Percentiles rank a stretch among this genome's conserved stretches.
These are phyloP conservation scores for Hapalemur alaotrensis DNA, from an alignment of 2,797 vertebrate genomes.

Conservation along the genomic window DNA sequence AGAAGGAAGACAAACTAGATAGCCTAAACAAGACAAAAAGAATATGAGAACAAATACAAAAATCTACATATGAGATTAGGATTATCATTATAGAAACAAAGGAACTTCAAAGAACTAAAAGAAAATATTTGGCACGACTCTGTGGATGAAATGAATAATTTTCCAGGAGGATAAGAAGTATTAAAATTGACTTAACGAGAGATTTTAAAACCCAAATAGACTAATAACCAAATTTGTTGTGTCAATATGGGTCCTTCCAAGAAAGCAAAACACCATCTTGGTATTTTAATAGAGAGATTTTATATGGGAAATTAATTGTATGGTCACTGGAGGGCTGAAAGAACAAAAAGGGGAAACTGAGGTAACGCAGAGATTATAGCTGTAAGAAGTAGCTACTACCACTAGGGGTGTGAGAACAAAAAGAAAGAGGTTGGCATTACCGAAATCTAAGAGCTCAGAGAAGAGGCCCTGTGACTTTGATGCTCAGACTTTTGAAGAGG, in stretches of 20 bases:
- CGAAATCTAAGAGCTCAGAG: background rate
- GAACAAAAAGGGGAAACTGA: background rate
- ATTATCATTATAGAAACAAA: background rate
- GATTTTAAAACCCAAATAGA: background rate
- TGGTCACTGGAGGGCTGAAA: background rate
- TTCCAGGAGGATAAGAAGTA: background rate
- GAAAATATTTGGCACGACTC: background rate
- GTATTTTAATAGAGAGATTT: background rate
- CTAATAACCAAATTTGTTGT: background rate
- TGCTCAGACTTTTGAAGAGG: background rate
- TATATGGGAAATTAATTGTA: background rate
- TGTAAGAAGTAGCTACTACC: background rate
- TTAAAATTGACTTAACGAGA: background rate
- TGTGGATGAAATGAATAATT: background rate
- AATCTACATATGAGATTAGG: background rate
- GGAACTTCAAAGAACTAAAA: conserved; percentile 15
- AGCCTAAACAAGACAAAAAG: background rate
- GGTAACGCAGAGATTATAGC: background rate
- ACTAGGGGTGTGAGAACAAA: background rate
- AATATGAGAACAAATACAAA: background rate
- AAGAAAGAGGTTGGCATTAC: background rate
- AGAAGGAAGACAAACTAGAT: background rate
- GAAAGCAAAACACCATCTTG: background rate
- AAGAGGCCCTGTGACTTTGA: background rate
- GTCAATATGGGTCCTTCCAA: background rate